Evolutionary conservation across 2,113 vertebrate species (phyloP).

Genomic region (Spea multiplicata): DNA sequence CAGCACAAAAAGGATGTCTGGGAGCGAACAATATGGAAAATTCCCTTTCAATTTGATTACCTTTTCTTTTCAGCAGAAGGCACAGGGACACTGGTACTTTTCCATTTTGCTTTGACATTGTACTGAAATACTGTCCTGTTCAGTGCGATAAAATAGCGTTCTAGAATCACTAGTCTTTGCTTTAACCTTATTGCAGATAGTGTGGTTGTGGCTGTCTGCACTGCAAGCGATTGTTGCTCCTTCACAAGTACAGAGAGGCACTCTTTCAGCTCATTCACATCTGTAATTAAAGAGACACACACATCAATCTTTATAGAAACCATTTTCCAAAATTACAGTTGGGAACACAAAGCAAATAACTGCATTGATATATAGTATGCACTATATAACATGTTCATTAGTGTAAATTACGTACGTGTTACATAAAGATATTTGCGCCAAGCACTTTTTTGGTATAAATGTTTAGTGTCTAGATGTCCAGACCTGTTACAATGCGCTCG

Average conservation of each 20-base stretch:
- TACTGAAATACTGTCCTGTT: conserved; percentile 92
- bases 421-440: too few species aligned
- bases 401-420: too few species aligned
- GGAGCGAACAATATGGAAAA: too few species aligned
- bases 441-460: too few species aligned
- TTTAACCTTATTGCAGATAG: conserved; percentile 87
- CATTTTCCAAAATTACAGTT: too few species aligned
- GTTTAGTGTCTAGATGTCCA: too few species aligned
- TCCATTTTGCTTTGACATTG: conserved; percentile 86
- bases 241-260: conserved; percentile 89
- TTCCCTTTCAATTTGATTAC: conserved; percentile 57
- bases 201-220: conserved; percentile 84
- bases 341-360: too few species aligned
- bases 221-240: conserved; percentile 86
- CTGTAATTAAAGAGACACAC: conserved; percentile 56
- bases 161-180: conserved; percentile 90
- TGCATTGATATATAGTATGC: too few species aligned
- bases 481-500: too few species aligned
- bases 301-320: background rate
- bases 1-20: too few species aligned
- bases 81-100: conserved; percentile 74
- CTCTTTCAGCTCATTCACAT: conserved; percentile 85
- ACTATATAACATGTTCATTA: too few species aligned
- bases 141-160: conserved; percentile 93
- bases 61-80: conserved; percentile 88